Percentiles rank a stretch among this genome's conserved stretches.
phyloP scores from a whole-genome alignment of 2,797 vertebrate species.

The Geotria australis region DNA sequence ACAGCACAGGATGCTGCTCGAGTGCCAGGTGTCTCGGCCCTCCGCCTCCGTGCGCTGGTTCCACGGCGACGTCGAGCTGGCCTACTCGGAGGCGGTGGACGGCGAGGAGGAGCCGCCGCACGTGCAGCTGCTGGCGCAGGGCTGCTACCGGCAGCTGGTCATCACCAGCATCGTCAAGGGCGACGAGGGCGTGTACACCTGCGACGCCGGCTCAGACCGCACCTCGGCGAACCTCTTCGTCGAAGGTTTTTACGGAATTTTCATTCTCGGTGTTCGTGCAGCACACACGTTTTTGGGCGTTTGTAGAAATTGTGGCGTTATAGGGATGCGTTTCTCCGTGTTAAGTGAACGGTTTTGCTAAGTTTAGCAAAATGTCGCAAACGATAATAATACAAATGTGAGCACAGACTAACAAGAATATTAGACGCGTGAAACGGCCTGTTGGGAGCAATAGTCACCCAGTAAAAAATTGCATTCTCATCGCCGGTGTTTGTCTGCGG shows the following conservation, averaged over 20 bases:
- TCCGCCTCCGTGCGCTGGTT: slow-evolving; percentile 56
- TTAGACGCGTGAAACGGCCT: too few species aligned
- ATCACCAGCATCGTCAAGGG: slow-evolving; percentile 33
- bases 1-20: slow-evolving; percentile 50
- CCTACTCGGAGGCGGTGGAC: neutral
- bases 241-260: slow-evolving; percentile 29
- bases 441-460: too few species aligned
- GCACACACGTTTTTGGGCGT: too few species aligned
- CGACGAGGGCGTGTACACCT: slow-evolving; percentile 60
- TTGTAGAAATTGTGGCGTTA: too few species aligned
- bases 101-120: slow-evolving; percentile 16
- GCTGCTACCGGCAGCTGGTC: slow-evolving; percentile 53
- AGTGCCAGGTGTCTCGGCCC: slow-evolving; percentile 73
- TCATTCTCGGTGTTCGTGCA: too few species aligned
- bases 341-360: too few species aligned
- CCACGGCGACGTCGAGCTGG: slow-evolving; percentile 29
- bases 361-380: too few species aligned
- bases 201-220: slow-evolving; percentile 51
- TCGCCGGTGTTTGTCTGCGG: neutral
- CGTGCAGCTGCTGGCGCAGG: slow-evolving; percentile 46
- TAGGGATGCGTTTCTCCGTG: too few species aligned
- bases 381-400: too few species aligned
- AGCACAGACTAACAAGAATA: too few species aligned
- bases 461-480: too few species aligned
- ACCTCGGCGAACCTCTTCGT: slow-evolving; percentile 66